Conservation (phyloP, 2,797 vertebrate species). For the Falco cherrug region DNA sequence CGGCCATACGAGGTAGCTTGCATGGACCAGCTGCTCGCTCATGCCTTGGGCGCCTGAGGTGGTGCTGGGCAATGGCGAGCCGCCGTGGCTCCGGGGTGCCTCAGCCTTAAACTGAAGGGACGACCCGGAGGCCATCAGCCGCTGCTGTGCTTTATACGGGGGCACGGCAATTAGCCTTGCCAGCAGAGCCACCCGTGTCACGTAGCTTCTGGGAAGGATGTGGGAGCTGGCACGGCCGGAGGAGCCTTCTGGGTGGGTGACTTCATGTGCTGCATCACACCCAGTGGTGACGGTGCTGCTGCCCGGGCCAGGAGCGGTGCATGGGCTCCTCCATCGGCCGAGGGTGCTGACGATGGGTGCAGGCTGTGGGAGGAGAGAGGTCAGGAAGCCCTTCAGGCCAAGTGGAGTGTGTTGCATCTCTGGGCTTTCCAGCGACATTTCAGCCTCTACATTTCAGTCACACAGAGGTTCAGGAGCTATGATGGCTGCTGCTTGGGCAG, state of each 20-base stretch:
- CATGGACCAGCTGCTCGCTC: fast-evolving
- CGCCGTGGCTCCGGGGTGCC: fast-evolving
- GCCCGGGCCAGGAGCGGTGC: fast-evolving
- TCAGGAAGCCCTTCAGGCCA: background rate
- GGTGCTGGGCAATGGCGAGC: background rate
- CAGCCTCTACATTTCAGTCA: background rate
- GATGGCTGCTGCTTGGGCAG: fast-evolving
- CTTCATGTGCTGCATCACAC: background rate
- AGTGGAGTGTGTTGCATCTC: background rate
- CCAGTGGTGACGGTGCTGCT: fast-evolving
- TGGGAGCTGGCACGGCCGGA: background rate
- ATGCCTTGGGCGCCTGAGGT: background rate
- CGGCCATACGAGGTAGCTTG: fast-evolving
- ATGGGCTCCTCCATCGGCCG: fast-evolving
- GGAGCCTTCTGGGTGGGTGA: background rate
- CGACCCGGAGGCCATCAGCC: background rate
- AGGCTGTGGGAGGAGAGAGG: background rate
- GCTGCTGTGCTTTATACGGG: background rate
- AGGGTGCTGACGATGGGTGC: background rate
- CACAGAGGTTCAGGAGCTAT: fast-evolving
- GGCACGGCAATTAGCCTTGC: background rate
- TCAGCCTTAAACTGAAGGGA: background rate
- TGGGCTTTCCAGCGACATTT: background rate
- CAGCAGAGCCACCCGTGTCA: fast-evolving
- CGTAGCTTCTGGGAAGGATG: fast-evolving